Base-by-base conservation (phyloP, 2,888 invertebrate genomes). In the Scaptomyza tumidula region DNA sequence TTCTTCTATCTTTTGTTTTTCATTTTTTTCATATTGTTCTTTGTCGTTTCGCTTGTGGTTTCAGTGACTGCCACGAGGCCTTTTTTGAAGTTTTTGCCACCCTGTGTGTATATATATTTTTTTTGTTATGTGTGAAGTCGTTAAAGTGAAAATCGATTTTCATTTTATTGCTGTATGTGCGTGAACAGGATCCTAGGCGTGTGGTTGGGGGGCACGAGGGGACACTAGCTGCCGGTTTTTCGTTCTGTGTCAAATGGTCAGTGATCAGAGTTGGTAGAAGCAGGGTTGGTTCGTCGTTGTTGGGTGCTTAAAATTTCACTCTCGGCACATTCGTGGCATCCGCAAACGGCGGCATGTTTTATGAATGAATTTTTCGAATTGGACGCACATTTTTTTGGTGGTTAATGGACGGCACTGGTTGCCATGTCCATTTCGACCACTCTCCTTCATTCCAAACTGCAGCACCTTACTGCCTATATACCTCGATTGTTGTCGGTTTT, bases 81-180 rank as follows among this genome's bases (percentile, higher is more conserved):
- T 77, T 66, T 66, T 76, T 58, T 56, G 53, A 71, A 41, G 44
- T 50, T 63, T 35, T 37, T 37, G 19, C 60, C 62, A 44, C 44
- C 24, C 44, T n/a, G 44, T 41, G 16, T 41, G 16, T 83, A 63
- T 69, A 70, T 69, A 70, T 39, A 35, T 41, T 27, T 33, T 56
- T 61, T 64, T 44, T 75, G 72, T 50, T 80, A 80, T 78, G 75
- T 79, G 83, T 86, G 80, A 89, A 88, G 88, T 89, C 85, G 82
- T 84, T 89, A 89, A 88, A 88, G 78, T 86, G 86, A 88, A 88
- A 88, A 88, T 88, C 88, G 88, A 88, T 88, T 88, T 84, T 77
- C 77, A 84, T 71, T 81, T 80, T 84, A 88, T 87, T 87, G 82
- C 78, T 76, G 62, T 71, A 70, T 70, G 76, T 83, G 82, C 75